Conservation (phyloP, 2,888 invertebrate species). For the Spatulosminthurus flaviceps region DNA sequence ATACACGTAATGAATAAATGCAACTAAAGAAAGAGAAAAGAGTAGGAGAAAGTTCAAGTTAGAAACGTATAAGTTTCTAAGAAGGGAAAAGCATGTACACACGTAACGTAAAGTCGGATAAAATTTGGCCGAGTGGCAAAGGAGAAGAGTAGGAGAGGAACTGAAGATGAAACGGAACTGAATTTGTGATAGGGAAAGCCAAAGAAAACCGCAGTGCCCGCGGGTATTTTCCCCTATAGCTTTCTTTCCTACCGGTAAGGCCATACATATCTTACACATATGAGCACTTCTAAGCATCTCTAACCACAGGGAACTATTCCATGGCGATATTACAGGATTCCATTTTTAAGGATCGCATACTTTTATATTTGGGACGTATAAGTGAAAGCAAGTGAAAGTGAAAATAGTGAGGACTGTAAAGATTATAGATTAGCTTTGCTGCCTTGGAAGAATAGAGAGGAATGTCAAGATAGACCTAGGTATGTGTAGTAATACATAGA, state of each 20-base stretch:
- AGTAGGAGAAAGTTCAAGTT: conserved; percentile 20
- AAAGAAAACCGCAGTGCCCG: conserved; percentile 54
- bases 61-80: neutral
- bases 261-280: neutral
- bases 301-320: neutral
- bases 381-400: neutral
- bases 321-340: conserved; percentile 1
- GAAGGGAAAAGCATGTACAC: neutral
- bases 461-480: neutral
- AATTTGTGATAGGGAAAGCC: conserved; percentile 47
- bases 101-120: conserved; percentile 14
- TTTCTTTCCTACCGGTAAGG: neutral
- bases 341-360: neutral
- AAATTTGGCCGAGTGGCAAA: conserved; percentile 32
- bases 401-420: too few relatives aligned
- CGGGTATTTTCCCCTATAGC: conserved; percentile 41
- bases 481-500: too few relatives aligned
- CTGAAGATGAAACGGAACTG: conserved; percentile 49
- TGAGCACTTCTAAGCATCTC: neutral
- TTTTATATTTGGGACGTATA: neutral
- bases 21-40: conserved; percentile 16
- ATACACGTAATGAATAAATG: conserved; percentile 25
- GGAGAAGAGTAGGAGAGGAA: conserved; percentile 16
- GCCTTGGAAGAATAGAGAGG: neutral
- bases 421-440: neutral